These are phyloP conservation scores for Malacoraja senta DNA, from an alignment of 2,797 vertebrate species.

Conservation along the genomic window DNA sequence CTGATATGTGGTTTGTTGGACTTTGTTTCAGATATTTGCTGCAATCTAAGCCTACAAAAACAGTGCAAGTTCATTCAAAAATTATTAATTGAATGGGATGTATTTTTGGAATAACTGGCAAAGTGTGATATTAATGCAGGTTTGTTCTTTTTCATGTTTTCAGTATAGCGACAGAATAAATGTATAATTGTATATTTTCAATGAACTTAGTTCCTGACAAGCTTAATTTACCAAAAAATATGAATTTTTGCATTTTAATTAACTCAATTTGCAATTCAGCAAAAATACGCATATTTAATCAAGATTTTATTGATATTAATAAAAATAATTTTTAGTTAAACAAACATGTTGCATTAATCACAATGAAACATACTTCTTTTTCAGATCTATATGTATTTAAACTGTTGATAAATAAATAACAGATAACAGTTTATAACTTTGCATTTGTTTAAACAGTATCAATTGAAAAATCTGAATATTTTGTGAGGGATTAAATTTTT, in stretches of 20 bases:
- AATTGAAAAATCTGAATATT: neutral
- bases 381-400: neutral
- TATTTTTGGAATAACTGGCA: neutral
- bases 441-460: neutral
- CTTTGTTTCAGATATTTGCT: neutral
- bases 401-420: neutral
- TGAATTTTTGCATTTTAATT: conserved; percentile 26
- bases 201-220: neutral
- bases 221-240: neutral
- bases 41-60: neutral
- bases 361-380: neutral
- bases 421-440: neutral
- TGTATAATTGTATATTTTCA: conserved; percentile 1
- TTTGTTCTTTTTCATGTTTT: neutral
- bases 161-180: neutral
- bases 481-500: neutral
- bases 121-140: neutral
- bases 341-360: neutral
- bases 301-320: neutral
- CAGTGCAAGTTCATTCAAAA: neutral
- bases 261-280: neutral
- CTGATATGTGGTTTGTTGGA: neutral
- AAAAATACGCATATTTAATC: neutral
- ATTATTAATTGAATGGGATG: neutral
- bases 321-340: neutral